phyloP scores from a whole-genome alignment of 2,113 vertebrate genomes.

The Periophthalmus modestus region DNA sequence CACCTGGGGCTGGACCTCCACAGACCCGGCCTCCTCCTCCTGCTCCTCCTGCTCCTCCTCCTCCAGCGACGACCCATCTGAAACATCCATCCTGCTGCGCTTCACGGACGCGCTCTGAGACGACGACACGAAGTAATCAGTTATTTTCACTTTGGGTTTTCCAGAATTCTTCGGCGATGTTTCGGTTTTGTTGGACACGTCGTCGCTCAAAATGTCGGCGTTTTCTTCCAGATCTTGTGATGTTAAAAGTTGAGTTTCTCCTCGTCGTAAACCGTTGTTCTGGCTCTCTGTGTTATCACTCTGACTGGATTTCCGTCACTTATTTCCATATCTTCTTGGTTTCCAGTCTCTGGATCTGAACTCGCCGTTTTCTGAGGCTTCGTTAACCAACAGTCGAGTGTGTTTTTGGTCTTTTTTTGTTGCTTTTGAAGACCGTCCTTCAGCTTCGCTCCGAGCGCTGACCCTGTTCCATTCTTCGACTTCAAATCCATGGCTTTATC shows the following conservation, averaged over 20 bases:
- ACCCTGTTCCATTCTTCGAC: conserved; percentile 28
- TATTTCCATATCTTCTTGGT: conserved; percentile 43
- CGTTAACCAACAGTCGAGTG: conserved; percentile 53
- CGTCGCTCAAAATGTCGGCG: background rate
- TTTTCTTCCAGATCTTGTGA: conserved; percentile 23
- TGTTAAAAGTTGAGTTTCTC: conserved; percentile 57
- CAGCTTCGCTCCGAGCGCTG: conserved; percentile 34
- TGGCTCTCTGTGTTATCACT: conserved; percentile 4
- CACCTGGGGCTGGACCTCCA: conserved; percentile 37
- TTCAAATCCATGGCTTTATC: conserved; percentile 22
- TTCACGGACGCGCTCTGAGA: conserved; percentile 21
- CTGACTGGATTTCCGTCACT: conserved; percentile 14
- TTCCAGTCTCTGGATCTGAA: background rate
- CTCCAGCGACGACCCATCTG: conserved; percentile 14
- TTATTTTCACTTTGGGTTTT: conserved; percentile 57
- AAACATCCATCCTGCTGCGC: background rate
- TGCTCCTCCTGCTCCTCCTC: conserved; percentile 22
- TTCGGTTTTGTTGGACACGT: conserved; percentile 12
- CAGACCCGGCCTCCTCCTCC: conserved; percentile 40
- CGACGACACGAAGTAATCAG: conserved; percentile 65
- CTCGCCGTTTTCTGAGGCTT: conserved; percentile 26
- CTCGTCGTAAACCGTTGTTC: conserved; percentile 13
- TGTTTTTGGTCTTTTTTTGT: conserved; percentile 39
- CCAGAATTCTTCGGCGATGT: conserved; percentile 10
- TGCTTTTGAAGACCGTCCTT: conserved; percentile 28